Evolutionary conservation across 92 coral and sea anemone species (phyloP).

Genomic region (Zoanthus gigantus): DNA sequence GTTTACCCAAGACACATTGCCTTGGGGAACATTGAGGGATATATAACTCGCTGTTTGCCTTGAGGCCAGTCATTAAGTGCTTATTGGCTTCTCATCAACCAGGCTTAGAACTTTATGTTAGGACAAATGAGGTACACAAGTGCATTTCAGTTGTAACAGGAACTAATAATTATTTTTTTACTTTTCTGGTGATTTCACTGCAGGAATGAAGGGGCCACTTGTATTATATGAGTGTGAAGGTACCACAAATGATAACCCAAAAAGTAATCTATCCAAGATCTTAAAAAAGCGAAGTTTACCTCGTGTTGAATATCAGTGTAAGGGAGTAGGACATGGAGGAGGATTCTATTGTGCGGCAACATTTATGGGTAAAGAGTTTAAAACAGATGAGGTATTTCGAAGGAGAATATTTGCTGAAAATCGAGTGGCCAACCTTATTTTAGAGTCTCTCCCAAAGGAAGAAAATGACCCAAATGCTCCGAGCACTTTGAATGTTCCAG

Average conservation of each 20-base stretch:
- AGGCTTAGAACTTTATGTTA: too few species aligned
- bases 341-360: conserved; percentile 4
- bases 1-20: too few species aligned
- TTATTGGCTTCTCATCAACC: too few species aligned
- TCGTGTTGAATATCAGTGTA: neutral
- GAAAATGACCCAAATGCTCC: neutral
- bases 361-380: conserved; percentile 19
- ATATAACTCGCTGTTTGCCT: too few species aligned
- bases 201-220: too few species aligned
- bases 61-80: too few species aligned
- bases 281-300: neutral
- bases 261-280: neutral
- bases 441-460: neutral
- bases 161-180: too few species aligned
- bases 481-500: neutral
- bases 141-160: too few species aligned
- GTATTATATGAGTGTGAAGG: too few species aligned
- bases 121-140: too few species aligned
- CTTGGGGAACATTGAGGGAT: too few species aligned
- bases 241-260: neutral
- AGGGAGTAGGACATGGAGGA: conserved; percentile 7
- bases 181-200: too few species aligned
- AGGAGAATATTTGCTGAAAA: neutral
- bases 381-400: conserved; percentile 15
- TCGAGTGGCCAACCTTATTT: neutral